Base-by-base conservation (phyloP, 2,113 vertebrate species). In the Sphaerodactylus townsendi region DNA sequence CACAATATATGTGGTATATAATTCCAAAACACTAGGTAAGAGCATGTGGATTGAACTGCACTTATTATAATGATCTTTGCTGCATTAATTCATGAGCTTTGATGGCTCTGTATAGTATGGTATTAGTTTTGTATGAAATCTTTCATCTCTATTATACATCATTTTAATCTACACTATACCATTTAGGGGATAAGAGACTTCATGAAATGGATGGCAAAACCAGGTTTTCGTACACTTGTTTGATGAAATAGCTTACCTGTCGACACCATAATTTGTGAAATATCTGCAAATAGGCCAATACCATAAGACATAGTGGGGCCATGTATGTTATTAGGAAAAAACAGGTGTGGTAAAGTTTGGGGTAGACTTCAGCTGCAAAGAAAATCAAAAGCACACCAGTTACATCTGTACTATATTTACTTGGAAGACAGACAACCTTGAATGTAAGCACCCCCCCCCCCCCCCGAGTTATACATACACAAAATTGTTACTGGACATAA, bases 281-380 rank as follows among this genome's bases (percentile, higher is more conserved):
- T 94, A 99, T 99, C 92, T 99, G 98, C 87, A 99, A 96, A 90
- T 99, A 99, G 30, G 98, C 98, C 96, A 99, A 93, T 56, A 98
- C 96, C 98, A 99, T 99, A 23, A 99, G 97, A 93, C 98, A 99
- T 41, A 99, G 84, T 0, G 98, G 98, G 17, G 98, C 98, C 93
- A 99, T 96, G 87, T 99, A 99, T 0, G 98, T 99, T 77, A 98
- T 97, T 83, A 99, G 96, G 85, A 99, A 99, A 95, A 99, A 99
- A 87, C 98, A 99, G 0, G 96, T 97, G 86, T 99, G 98, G 80
- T 99, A 99, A 82, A 99, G 96, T 93, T 98, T 99, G 77, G 98
- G 98, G 86, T 98, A 98, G 93, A 98, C 93, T 39, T 98, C 97
- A 94, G 96, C 98, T 99, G 96, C 17, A 93, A 95, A 91, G 66